Evolutionary conservation across 2,113 vertebrate species (phyloP).

Genomic region (Anolis sagrei): DNA sequence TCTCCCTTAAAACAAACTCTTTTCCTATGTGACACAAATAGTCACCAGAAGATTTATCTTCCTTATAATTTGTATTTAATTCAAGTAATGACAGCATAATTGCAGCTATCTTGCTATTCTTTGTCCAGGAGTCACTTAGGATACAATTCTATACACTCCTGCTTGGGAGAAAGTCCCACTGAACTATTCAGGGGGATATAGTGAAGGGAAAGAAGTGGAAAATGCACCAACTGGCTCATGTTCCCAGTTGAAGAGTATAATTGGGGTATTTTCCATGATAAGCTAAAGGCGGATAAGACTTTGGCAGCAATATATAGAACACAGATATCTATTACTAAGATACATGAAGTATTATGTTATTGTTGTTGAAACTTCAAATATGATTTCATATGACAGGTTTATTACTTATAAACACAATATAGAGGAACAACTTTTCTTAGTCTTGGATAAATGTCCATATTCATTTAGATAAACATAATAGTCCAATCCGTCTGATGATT

Average conservation of each 20-base stretch:
- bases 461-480: too few relatives aligned
- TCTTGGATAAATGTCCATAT: too few relatives aligned
- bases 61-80: constrained; percentile 2
- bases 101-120: constrained; percentile 24
- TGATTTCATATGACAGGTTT: too few relatives aligned
- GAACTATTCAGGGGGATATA: not conserved
- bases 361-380: too few relatives aligned
- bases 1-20: constrained; percentile 41
- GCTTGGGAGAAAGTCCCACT: not conserved
- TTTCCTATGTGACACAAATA: constrained; percentile 19
- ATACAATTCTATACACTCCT: not conserved
- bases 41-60: constrained; percentile 22
- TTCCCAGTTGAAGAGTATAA: not conserved
- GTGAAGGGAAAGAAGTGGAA: not conserved
- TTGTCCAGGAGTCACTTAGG: not conserved
- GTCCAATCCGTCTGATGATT: too few relatives aligned
- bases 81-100: constrained; percentile 40
- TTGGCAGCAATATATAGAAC: too few relatives aligned
- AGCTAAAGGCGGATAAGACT: not conserved
- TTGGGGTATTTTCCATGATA: not conserved
- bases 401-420: too few relatives aligned
- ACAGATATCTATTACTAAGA: too few relatives aligned
- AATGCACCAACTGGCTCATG: too few relatives aligned
- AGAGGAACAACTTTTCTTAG: too few relatives aligned
- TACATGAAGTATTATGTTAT: too few relatives aligned